These are phyloP conservation scores for Iselma pallidipennis DNA, from an alignment of 2,888 invertebrate species.

Conservation along the genomic window DNA sequence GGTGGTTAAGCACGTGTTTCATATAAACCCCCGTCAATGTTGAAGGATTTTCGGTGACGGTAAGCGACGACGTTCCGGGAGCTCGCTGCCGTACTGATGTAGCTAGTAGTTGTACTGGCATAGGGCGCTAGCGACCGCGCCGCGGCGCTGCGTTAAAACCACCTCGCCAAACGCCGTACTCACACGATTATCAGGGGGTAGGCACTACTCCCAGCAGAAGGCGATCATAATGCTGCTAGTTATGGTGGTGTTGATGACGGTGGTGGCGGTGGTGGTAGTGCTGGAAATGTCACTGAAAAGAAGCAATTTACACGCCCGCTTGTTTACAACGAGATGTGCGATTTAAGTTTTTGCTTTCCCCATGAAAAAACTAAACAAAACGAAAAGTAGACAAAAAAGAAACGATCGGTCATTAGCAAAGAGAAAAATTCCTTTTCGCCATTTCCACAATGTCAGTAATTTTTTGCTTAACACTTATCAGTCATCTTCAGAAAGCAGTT, in stretches of 20 bases:
- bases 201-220: neutral
- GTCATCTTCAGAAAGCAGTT: no score
- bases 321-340: neutral
- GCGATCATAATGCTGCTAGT: neutral
- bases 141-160: constrained; percentile 30
- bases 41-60: constrained; percentile 15
- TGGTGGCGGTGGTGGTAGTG: neutral
- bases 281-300: neutral
- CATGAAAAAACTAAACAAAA: neutral
- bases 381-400: no score
- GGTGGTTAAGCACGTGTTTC: constrained; percentile 1
- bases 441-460: no score
- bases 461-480: no score
- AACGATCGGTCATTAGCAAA: no score
- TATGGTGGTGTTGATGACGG: neutral
- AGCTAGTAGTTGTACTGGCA: constrained; percentile 27
- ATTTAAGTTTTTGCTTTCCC: no score
- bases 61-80: constrained; percentile 36
- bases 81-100: constrained; percentile 41
- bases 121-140: constrained; percentile 32
- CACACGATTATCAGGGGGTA: neutral
- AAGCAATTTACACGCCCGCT: neutral
- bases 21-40: constrained; percentile 10
- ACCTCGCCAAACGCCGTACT: constrained; percentile 5
- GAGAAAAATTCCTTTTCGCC: no score